A percentile compares a stretch with the other conserved stretches of the same genome.
These are phyloP conservation scores for Petrocephalus sullivani DNA, from an alignment of 2,797 vertebrate species.

Conservation along the genomic window DNA sequence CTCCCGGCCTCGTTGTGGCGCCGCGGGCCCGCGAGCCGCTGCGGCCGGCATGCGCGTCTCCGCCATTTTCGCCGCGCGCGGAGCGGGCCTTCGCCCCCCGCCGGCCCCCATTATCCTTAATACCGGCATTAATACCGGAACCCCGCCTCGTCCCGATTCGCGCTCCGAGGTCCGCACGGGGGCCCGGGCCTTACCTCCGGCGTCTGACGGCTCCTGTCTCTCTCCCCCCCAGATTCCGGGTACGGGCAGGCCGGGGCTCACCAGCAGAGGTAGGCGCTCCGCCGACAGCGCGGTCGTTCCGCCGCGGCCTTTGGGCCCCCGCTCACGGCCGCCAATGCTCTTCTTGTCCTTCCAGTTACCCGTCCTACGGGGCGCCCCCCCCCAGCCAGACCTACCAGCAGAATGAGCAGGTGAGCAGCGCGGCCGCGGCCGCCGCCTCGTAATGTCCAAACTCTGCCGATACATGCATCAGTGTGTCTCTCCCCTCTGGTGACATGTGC, in stretches of 20 bases:
- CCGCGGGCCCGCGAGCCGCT: not conserved
- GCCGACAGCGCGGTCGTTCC: no score
- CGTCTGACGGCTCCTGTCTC: no score
- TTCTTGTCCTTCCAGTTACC: conserved; percentile 52
- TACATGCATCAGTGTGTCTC: no score
- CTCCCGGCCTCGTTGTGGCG: not conserved
- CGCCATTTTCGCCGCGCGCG: conserved; percentile 52
- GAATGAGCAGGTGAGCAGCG: conserved; percentile 54
- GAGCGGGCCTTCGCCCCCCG: no score
- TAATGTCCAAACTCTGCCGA: no score
- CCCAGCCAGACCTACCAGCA: conserved; percentile 47
- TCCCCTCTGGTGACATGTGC: not conserved
- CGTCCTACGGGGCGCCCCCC: conserved; percentile 49
- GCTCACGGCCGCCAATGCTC: no score
- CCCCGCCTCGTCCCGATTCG: not conserved
- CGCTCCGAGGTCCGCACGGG: no score
- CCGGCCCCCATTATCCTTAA: no score
- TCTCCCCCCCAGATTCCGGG: conserved; percentile 59
- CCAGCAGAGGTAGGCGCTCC: conserved; percentile 54
- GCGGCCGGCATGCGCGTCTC: conserved; percentile 31
- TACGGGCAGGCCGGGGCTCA: conserved; percentile 61
- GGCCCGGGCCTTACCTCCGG: no score
- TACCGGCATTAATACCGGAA: no score
- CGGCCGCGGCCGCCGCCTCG: no score
- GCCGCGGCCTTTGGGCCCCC: no score